A percentile compares a stretch with the other conserved stretches of the same genome.
Evolutionary conservation across 1,140 invertebrate genomes (phyloP).

Genomic region (Drosophila pseudoananassae): DNA sequence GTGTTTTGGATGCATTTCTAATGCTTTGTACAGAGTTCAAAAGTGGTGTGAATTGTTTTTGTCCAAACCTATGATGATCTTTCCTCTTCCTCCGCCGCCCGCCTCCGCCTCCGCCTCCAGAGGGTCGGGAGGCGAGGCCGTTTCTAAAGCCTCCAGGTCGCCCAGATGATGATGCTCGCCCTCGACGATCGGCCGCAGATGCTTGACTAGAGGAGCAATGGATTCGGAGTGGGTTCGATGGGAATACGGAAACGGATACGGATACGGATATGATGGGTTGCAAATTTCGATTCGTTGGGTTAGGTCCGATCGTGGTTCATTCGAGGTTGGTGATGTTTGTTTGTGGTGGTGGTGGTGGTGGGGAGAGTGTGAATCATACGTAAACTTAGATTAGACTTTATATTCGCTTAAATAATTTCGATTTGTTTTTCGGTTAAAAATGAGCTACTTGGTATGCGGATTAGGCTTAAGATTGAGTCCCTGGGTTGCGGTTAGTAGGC

Average conservation of each 20-base stretch:
- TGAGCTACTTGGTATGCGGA: conserved; percentile 59
- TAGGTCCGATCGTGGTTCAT: conserved; percentile 40
- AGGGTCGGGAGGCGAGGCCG: conserved; percentile 37
- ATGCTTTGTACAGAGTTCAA: conserved; percentile 61
- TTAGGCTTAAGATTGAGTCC: conserved; percentile 25
- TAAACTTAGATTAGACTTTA: conserved; percentile 48
- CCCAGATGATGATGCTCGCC: conserved; percentile 63
- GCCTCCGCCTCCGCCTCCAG: conserved; percentile 9
- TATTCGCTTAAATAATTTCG: conserved; percentile 17
- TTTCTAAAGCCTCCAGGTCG: conserved; percentile 46
- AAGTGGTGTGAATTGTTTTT: conserved; percentile 60
- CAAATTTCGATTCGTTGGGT: conserved; percentile 38
- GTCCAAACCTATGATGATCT: conserved; percentile 84
- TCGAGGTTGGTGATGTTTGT: conserved; percentile 12
- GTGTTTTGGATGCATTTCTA: conserved; percentile 53
- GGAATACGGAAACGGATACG: neutral
- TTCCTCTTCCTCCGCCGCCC: conserved; percentile 67
- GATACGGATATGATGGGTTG: conserved; percentile 34
- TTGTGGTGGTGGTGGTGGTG: neutral
- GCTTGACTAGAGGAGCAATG: conserved; percentile 59
- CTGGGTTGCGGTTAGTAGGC: conserved; percentile 42
- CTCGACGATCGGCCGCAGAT: conserved; percentile 81
- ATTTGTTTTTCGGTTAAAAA: conserved; percentile 48
- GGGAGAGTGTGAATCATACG: conserved; percentile 40
- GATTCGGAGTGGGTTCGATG: conserved; percentile 13